Base-by-base conservation (phyloP, 2,113 vertebrate species). In the Tetrax tetrax region DNA sequence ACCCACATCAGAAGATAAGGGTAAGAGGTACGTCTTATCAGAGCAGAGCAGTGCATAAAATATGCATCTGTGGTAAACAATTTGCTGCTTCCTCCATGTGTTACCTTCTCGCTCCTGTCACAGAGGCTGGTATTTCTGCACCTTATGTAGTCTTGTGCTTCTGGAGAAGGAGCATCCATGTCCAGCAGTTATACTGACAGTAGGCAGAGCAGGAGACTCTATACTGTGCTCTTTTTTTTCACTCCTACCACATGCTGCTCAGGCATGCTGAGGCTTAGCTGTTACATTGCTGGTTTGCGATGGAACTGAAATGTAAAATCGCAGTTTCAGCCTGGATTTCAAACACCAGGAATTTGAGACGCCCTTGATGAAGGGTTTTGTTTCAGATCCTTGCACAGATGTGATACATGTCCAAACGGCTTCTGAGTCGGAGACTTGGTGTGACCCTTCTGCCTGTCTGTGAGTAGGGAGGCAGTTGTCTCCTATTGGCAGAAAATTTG, bases 281-380 rank as follows among this genome's bases (percentile, higher is more conserved):
- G 47, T 51, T 87, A 60, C 33, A 3, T 19, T 87, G 76, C 81
- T 87, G 35, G 64, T 92, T 83, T 0, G 4, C 78, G 83, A 75
- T 48, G 45, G 72, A 93, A n/a, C 41, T 74, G 71, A 89, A 93
- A 90, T 24, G 51, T 53, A 77, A 89, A 95, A 84, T 91, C 48
- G 54, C 28, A 61, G 12, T 95, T 94, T 92, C 60, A 83, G 23
- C 35, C 60, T 56, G 48, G 27, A 84, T 95, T 93, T 94, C 65
- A 51, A 83, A 51, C 47, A 29, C 8, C 2, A 7, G 79, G 77
- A 81, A 53, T 56, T 18, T 56, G 53, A 76, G 57, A 38, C 14
- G 87, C 14, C 31, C 53, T 61, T 79, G 57, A 61, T 31, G 37
- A 82, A 79, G 38, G 53, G 12, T 65, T 87, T 82, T 93, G 77